Conservation (phyloP, 1,140 invertebrate species). For the Caenorhabditis briggsae region DNA sequence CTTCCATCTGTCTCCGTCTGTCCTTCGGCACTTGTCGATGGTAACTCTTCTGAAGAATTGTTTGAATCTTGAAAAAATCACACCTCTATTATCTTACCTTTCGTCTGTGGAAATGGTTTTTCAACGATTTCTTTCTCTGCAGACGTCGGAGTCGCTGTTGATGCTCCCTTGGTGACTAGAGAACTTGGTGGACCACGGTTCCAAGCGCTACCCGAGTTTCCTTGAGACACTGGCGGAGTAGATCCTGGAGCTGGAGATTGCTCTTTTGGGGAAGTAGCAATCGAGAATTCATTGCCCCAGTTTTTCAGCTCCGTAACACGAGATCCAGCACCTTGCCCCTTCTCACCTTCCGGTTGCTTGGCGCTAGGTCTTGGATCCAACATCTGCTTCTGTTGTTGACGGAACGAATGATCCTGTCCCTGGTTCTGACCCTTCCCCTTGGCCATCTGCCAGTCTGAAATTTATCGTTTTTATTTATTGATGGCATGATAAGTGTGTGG, state of each 20-base stretch:
- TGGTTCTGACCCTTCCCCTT: conserved; percentile 49
- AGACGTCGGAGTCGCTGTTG: not conserved
- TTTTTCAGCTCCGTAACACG: conserved; percentile 37
- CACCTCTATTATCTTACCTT: not conserved
- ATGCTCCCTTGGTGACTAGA: conserved; percentile 9
- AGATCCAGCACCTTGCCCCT: conserved; percentile 20
- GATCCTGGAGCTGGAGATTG: conserved; percentile 17
- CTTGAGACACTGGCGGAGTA: not conserved
- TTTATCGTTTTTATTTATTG: not conserved
- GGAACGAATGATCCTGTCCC: conserved; percentile 41
- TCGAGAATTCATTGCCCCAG: conserved; percentile 33
- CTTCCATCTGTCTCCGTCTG: not conserved
- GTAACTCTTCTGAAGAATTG: not conserved
- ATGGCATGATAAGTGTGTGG: not conserved
- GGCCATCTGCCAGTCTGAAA: conserved; percentile 54
- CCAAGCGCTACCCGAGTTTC: conserved; percentile 48
- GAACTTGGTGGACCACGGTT: conserved; percentile 33
- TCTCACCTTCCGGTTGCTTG: conserved; percentile 7
- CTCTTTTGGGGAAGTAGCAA: conserved; percentile 14
- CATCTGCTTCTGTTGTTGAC: conserved; percentile 48
- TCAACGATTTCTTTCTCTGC: not conserved
- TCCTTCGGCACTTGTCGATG: not conserved
- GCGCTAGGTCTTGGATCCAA: conserved; percentile 2
- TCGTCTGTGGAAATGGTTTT: not conserved
- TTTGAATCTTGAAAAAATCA: not conserved